These are phyloP conservation scores for Caprella mutica DNA, from an alignment of 2,888 invertebrate species.

Conservation along the genomic window DNA sequence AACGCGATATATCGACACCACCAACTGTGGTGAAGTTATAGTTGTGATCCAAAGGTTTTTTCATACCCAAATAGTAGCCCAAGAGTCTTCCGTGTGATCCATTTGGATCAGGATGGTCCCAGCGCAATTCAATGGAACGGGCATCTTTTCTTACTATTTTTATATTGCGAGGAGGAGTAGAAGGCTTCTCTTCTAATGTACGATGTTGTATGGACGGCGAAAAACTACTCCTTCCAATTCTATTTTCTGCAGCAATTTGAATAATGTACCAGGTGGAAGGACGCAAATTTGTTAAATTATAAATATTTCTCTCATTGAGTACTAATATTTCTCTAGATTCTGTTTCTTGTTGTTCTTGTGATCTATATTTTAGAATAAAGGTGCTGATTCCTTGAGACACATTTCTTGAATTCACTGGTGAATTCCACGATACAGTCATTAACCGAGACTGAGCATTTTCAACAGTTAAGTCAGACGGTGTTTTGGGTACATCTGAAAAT, in stretches of 20 bases:
- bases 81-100: slow-evolving; percentile 25
- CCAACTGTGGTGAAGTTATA: slow-evolving; percentile 31
- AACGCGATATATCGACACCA: slow-evolving; percentile 10
- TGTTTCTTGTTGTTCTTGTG: too few species aligned
- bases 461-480: too few species aligned
- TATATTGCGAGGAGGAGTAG: slow-evolving; percentile 21
- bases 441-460: too few species aligned
- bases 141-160: slow-evolving; percentile 8
- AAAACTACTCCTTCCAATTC: slow-evolving; percentile 18
- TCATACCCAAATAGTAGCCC: slow-evolving; percentile 27
- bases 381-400: too few species aligned
- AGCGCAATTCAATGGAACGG: slow-evolving; percentile 25
- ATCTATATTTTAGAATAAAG: too few species aligned
- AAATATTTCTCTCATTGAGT: too few species aligned
- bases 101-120: slow-evolving; percentile 24
- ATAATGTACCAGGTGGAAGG: slow-evolving; percentile 28
- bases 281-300: too few species aligned
- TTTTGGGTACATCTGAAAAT: too few species aligned
- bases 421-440: too few species aligned
- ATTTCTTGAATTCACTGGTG: too few species aligned
- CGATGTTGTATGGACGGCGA: slow-evolving; percentile 16
- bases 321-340: too few species aligned
- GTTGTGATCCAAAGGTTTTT: slow-evolving; percentile 2
- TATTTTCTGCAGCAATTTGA: slow-evolving; percentile 22
- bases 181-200: slow-evolving; percentile 23